These are phyloP conservation scores for Melanchra persicariae DNA, from an alignment of 2,888 invertebrate species.

Conservation along the genomic window DNA sequence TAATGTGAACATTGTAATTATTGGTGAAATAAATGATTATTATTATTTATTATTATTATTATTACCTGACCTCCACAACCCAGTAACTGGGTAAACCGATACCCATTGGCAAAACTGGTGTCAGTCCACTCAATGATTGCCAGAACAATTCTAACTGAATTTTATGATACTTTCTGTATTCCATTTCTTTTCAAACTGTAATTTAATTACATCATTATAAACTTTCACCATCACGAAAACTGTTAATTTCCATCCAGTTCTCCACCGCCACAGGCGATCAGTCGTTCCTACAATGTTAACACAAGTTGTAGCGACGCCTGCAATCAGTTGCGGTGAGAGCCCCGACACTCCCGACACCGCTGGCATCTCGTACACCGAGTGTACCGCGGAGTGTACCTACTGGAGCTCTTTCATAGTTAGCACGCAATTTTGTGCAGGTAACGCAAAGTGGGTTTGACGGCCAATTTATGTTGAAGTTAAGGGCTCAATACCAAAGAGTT, in stretches of 20 bases:
- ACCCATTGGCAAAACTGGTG: no score
- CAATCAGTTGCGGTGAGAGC: slow-evolving; percentile 65
- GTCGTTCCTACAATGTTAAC: slow-evolving; percentile 58
- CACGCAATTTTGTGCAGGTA: slow-evolving; percentile 22
- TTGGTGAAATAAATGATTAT: no score
- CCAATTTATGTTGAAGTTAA: not conserved
- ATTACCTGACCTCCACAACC: no score
- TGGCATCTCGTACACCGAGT: slow-evolving; percentile 14
- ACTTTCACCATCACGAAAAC: not conserved
- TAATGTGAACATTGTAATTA: no score
- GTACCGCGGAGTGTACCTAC: slow-evolving; percentile 23
- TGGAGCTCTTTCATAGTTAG: slow-evolving; percentile 17
- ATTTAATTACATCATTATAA: not conserved
- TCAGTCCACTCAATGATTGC: no score
- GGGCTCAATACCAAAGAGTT: not conserved
- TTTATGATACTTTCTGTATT: no score
- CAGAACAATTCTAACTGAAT: no score
- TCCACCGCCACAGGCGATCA: slow-evolving; percentile 51
- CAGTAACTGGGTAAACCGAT: no score
- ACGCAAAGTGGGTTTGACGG: slow-evolving; percentile 13
- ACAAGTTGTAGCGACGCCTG: slow-evolving; percentile 55
- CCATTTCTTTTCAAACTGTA: not conserved
- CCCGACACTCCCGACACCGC: slow-evolving; percentile 24
- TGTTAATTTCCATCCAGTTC: slow-evolving; percentile 7
- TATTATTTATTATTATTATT: no score